These are phyloP conservation scores for Bradypus variegatus DNA, from an alignment of 2,797 vertebrate species.

Conservation along the genomic window DNA sequence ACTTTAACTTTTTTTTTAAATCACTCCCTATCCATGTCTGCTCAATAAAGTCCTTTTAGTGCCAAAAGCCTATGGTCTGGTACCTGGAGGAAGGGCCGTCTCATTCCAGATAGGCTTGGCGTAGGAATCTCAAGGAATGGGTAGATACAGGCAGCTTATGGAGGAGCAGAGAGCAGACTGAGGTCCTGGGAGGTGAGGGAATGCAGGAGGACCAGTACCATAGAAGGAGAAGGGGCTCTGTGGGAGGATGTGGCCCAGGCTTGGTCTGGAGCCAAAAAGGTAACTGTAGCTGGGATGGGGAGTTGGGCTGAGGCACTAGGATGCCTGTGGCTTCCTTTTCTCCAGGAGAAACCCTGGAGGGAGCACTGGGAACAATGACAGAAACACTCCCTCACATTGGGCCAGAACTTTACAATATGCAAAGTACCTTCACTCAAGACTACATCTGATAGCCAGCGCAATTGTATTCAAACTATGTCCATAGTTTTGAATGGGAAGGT, in stretches of 20 bases:
- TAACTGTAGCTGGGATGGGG: neutral
- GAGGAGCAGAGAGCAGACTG: conserved; percentile 15
- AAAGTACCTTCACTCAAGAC: neutral
- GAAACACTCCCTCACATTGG: neutral
- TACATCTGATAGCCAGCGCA: neutral
- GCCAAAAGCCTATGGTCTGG: neutral
- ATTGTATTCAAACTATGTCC: neutral
- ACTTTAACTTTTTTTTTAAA: neutral
- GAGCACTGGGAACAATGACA: neutral
- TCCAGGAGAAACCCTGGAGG: neutral
- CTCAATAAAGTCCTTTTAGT: conserved; percentile 23
- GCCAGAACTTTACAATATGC: neutral
- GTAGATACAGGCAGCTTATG: neutral
- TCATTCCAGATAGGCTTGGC: neutral
- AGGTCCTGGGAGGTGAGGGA: conserved; percentile 14
- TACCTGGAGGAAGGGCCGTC: neutral
- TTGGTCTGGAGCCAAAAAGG: conserved; percentile 4
- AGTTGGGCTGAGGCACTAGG: neutral
- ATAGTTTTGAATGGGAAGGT: conserved; percentile 8
- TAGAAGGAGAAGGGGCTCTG: neutral
- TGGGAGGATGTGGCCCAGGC: neutral
- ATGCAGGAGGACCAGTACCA: neutral
- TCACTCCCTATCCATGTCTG: neutral
- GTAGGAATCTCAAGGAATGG: neutral
- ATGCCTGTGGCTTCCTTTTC: conserved; percentile 11